Conservation (phyloP, 2,113 vertebrate genomes). For the Forbesichthys papilliferus region DNA sequence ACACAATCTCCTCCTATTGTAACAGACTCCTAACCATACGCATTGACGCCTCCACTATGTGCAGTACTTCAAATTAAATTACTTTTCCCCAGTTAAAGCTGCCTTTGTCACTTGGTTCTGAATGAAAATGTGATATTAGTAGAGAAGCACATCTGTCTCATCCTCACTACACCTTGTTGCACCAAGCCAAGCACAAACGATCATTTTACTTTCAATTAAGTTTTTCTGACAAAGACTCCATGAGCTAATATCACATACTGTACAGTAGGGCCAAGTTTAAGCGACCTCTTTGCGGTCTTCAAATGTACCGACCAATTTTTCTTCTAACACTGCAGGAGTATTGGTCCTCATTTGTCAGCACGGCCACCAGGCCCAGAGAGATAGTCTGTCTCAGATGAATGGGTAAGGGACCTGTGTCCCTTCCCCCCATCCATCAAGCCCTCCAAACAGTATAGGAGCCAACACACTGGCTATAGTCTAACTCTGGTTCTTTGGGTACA, state of each 20-base stretch:
- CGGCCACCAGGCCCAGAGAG: slow-evolving; percentile 44
- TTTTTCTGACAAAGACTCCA: slow-evolving; percentile 53
- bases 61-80: slow-evolving; percentile 55
- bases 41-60: slow-evolving; percentile 44
- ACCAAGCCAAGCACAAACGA: not conserved
- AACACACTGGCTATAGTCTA: slow-evolving; percentile 36
- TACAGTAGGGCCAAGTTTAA: slow-evolving; percentile 43
- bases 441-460: slow-evolving; percentile 40
- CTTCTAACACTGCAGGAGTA: slow-evolving; percentile 29
- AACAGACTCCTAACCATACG: slow-evolving; percentile 51
- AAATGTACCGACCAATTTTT: slow-evolving; percentile 16
- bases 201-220: slow-evolving; percentile 63
- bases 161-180: slow-evolving; percentile 33
- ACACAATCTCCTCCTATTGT: slow-evolving; percentile 45
- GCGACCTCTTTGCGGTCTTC: slow-evolving; percentile 26
- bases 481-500: slow-evolving; percentile 11
- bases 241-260: not conserved
- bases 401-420: slow-evolving; percentile 34
- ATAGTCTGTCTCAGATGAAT: slow-evolving; percentile 69
- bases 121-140: slow-evolving; percentile 61
- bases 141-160: slow-evolving; percentile 52
- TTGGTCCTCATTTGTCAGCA: slow-evolving; percentile 60
- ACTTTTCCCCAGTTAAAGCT: slow-evolving; percentile 41
- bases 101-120: slow-evolving; percentile 23
- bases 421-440: slow-evolving; percentile 58